phyloP scores from a whole-genome alignment of 1,140 invertebrate species.

The Aphidius gifuensis region DNA sequence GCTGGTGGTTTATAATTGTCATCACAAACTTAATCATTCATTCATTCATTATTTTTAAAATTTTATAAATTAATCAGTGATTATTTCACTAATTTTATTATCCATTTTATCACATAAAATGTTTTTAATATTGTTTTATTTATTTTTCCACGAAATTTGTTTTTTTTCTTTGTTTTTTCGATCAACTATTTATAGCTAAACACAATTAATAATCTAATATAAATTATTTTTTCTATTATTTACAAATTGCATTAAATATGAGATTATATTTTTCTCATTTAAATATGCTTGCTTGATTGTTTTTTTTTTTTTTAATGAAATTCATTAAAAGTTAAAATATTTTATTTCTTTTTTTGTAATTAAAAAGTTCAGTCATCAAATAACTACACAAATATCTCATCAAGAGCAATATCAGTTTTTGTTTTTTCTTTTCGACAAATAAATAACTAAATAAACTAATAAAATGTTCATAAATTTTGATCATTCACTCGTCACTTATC shows the following conservation, averaged over 20 bases:
- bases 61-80: slow-evolving; percentile 12
- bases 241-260: slow-evolving; percentile 29
- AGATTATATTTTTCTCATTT: slow-evolving; percentile 28
- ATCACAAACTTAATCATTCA: slow-evolving; percentile 14
- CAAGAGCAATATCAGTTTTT: slow-evolving; percentile 4
- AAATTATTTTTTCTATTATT: slow-evolving; percentile 39
- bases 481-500: neutral
- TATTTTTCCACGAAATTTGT: neutral
- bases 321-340: slow-evolving; percentile 8
- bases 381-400: slow-evolving; percentile 9
- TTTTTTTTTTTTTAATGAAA: slow-evolving; percentile 12
- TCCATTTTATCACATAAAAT: neutral
- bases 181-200: slow-evolving; percentile 25
- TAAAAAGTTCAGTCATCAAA: neutral
- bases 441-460: neutral
- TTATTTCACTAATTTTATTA: slow-evolving; percentile 23
- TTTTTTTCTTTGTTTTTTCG: slow-evolving; percentile 6
- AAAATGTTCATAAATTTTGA: neutral
- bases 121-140: slow-evolving; percentile 6
- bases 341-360: no score
- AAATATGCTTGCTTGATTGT: slow-evolving; percentile 3
- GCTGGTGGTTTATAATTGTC: slow-evolving; percentile 41
- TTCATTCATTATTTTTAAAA: slow-evolving; percentile 24
- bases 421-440: no score
- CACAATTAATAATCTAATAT: slow-evolving; percentile 28